These are phyloP conservation scores for Alces alces DNA, from an alignment of 2,113 vertebrate species.

Conservation along the genomic window DNA sequence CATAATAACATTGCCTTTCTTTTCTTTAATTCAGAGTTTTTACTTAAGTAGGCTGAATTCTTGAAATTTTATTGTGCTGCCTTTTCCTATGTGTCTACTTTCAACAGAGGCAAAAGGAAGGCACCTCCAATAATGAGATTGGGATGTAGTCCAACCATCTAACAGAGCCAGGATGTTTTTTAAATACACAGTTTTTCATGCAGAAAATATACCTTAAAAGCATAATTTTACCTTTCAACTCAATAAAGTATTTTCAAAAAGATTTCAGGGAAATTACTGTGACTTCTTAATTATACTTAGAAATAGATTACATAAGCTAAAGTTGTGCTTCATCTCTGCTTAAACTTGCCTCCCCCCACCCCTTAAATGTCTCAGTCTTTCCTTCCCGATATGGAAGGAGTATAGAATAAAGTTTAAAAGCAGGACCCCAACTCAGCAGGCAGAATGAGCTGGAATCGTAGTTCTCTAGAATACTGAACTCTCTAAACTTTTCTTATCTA, in stretches of 20 bases:
- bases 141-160: constrained; percentile 38
- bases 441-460: neutral
- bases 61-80: constrained; percentile 21
- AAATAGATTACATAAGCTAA: constrained; percentile 33
- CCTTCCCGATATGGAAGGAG: neutral
- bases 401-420: neutral
- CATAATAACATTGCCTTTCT: constrained; percentile 26
- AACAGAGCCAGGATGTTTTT: constrained; percentile 32
- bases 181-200: constrained; percentile 7
- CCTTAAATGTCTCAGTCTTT: neutral
- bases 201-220: constrained; percentile 60
- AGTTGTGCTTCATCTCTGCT: neutral
- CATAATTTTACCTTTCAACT: constrained; percentile 71
- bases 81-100: constrained; percentile 37
- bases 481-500: neutral
- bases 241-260: constrained; percentile 62
- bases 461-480: neutral
- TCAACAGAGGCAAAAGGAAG: constrained; percentile 17
- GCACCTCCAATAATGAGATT: neutral
- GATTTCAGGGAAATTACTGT: constrained; percentile 57
- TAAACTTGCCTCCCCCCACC: neutral
- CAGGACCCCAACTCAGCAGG: neutral
- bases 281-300: constrained; percentile 66
- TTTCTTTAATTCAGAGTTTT: neutral
- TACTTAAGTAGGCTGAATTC: constrained; percentile 5